These are phyloP conservation scores for Dysdera silvatica DNA, from an alignment of 1,140 invertebrate genomes.

Conservation along the genomic window DNA sequence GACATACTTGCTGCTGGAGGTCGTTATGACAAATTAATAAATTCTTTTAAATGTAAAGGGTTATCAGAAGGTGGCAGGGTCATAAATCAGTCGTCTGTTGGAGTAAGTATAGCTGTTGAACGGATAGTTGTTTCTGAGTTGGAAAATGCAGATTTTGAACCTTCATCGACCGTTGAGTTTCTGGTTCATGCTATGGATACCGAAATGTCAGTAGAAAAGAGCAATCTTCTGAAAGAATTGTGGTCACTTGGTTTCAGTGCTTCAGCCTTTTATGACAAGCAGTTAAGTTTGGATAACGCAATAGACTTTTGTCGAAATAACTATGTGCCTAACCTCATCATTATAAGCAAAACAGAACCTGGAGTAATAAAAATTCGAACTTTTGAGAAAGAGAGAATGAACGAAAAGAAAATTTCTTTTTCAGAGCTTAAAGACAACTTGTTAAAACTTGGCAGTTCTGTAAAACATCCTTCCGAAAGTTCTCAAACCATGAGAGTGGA, in stretches of 20 bases:
- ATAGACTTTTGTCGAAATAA: conserved; percentile 57
- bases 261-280: conserved; percentile 47
- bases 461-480: not conserved
- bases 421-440: conserved; percentile 40
- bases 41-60: conserved; percentile 35
- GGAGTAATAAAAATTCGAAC: conserved; percentile 53
- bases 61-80: conserved; percentile 37
- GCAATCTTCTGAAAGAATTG: conserved; percentile 52
- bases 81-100: conserved; percentile 55
- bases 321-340: conserved; percentile 56
- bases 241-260: conserved; percentile 52
- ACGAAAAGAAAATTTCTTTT: conserved; percentile 54
- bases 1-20: conserved; percentile 61
- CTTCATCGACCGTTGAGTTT: conserved; percentile 51
- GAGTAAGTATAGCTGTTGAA: conserved; percentile 63
- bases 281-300: conserved; percentile 55
- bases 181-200: conserved; percentile 57
- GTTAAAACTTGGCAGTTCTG: conserved; percentile 2
- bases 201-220: conserved; percentile 55
- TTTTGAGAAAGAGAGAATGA: conserved; percentile 48
- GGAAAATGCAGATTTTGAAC: conserved; percentile 39
- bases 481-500: not conserved
- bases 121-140: conserved; percentile 54
- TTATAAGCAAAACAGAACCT: conserved; percentile 58
- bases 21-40: conserved; percentile 50